phyloP scores from a whole-genome alignment of 2,888 invertebrate genomes.

The Mactromeris polynyma region DNA sequence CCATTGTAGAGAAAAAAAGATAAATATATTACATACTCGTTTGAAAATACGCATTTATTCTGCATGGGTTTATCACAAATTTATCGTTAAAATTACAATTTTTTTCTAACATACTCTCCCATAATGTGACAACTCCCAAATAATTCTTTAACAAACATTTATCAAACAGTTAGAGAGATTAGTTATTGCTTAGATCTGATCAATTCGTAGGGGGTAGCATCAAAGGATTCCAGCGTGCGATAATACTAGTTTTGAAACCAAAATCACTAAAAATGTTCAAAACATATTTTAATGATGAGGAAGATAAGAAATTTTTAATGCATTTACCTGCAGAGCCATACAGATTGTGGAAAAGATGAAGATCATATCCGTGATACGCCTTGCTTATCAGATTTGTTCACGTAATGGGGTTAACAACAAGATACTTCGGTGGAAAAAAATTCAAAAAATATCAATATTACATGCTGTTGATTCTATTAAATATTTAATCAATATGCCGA shows the following conservation, averaged over 20 bases:
- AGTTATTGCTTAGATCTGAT: conserved; percentile 51
- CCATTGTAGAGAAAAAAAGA: not conserved
- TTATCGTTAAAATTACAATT: conserved; percentile 29
- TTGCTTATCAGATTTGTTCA: conserved; percentile 29
- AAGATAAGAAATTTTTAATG: conserved; percentile 57
- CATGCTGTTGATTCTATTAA: not conserved
- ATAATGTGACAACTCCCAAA: conserved; percentile 24
- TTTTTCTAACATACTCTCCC: conserved; percentile 5
- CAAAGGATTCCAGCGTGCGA: conserved; percentile 68
- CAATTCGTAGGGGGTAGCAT: conserved; percentile 66
- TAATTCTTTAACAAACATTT: conserved; percentile 27
- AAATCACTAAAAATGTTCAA: conserved; percentile 58
- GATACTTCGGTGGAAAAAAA: not conserved
- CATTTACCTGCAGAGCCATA: conserved; percentile 42
- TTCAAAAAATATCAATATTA: too few species aligned
- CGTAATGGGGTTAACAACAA: conserved; percentile 38
- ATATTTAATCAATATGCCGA: too few species aligned
- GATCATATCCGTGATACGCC: conserved; percentile 31
- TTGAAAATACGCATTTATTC: not conserved
- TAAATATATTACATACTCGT: not conserved
- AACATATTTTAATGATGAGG: conserved; percentile 60
- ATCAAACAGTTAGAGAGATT: conserved; percentile 39
- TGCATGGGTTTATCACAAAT: conserved; percentile 26
- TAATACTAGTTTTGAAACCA: conserved; percentile 61
- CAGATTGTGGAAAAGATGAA: conserved; percentile 34